Evolutionary conservation across 2,888 invertebrate genomes (phyloP).

Genomic region (Perithous albicinctus): DNA sequence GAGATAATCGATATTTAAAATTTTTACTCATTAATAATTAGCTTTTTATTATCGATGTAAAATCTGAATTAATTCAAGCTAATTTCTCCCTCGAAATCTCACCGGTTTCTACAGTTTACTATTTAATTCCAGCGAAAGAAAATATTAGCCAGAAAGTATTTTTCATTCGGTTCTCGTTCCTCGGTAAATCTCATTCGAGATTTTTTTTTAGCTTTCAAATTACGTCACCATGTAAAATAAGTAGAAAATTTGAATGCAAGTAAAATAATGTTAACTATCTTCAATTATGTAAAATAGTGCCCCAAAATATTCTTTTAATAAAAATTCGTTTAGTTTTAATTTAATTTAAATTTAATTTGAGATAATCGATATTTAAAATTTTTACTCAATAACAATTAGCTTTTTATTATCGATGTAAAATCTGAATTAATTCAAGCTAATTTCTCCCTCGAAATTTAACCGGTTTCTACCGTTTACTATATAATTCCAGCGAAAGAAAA

Average conservation of each 20-base stretch:
- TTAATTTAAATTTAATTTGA: too few relatives aligned
- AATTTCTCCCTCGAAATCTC: background rate
- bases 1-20: too few relatives aligned
- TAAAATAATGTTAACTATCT: background rate
- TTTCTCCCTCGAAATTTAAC: background rate
- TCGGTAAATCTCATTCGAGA: background rate
- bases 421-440: background rate
- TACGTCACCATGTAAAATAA: background rate
- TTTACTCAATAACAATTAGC: too few relatives aligned
- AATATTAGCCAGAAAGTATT: background rate
- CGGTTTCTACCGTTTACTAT: background rate
- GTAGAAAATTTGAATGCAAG: background rate
- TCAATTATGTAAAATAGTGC: too few relatives aligned
- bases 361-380: too few relatives aligned
- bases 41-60: background rate
- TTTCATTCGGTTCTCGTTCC: background rate
- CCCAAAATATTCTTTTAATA: too few relatives aligned
- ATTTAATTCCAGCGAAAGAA: background rate
- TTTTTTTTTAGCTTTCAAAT: conserved; percentile 20
- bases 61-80: background rate
- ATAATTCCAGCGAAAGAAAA: background rate
- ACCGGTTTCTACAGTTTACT: background rate
- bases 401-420: background rate
- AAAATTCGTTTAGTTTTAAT: too few relatives aligned
- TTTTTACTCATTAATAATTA: too few relatives aligned